These are phyloP conservation scores for Pelagia noctiluca DNA, from an alignment of 30 jellyfish, hydroid and myxozoan genomes.

Conservation along the genomic window DNA sequence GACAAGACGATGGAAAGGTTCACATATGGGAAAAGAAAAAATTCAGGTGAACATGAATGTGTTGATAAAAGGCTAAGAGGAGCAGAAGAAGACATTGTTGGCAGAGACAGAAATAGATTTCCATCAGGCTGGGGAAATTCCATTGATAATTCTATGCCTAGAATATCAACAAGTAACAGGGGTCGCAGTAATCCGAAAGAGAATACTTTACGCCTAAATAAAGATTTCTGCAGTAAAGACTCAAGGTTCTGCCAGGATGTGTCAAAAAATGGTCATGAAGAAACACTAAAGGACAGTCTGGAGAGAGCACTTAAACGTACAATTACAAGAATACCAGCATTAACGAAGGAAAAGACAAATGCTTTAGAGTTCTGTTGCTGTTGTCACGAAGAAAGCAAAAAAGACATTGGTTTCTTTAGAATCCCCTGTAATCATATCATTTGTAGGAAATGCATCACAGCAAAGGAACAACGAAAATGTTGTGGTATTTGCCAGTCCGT, in stretches of 20 bases:
- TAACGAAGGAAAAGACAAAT: neutral
- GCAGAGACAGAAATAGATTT: no score
- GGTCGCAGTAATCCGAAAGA: no score
- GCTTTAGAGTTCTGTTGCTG: constrained; percentile 14
- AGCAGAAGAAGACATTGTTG: no score
- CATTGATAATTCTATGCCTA: no score
- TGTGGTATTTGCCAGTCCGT: constrained; percentile 23
- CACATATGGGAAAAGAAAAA: no score
- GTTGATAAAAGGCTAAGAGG: no score
- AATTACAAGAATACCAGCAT: neutral
- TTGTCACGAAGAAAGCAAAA: constrained; percentile 19
- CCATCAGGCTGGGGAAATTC: no score
- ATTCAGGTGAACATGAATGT: no score
- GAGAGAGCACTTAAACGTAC: constrained; percentile 46
- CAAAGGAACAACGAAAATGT: neutral
- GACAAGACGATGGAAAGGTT: no score
- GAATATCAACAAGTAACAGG: no score
- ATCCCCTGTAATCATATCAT: constrained; percentile 56
- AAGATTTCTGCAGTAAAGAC: neutral
- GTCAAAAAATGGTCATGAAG: constrained; percentile 43
- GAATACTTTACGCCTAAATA: neutral
- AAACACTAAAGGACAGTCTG: constrained; percentile 32
- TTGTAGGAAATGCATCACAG: constrained; percentile 57
- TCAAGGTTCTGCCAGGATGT: neutral
- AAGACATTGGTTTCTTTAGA: constrained; percentile 18